Evolutionary conservation across 2,888 invertebrate species (phyloP).

Genomic region (Hofmannophila pseudospretella): DNA sequence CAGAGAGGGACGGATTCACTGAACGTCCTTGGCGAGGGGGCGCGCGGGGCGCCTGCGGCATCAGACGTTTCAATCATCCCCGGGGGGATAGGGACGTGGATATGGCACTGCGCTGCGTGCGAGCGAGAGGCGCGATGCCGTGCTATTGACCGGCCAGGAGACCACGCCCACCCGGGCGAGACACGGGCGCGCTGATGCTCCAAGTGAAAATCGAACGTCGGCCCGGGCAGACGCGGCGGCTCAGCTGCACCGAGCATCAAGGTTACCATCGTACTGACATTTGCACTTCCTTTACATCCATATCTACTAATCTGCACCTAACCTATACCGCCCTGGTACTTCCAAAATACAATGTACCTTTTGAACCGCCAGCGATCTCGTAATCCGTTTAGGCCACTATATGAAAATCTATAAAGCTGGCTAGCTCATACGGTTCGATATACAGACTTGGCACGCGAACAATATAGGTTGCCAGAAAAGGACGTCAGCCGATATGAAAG

Average conservation of each 20-base stretch:
- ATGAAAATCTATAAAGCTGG: slow-evolving; percentile 50
- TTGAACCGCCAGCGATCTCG: slow-evolving; percentile 2
- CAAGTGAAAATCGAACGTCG: slow-evolving; percentile 76
- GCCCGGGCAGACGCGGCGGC: slow-evolving; percentile 72
- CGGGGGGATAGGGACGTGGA: slow-evolving; percentile 53
- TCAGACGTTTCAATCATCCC: slow-evolving; percentile 78
- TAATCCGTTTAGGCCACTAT: slow-evolving; percentile 15
- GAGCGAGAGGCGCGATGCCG: slow-evolving; percentile 59
- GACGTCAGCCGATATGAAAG: slow-evolving; percentile 50
- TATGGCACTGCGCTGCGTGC: slow-evolving; percentile 26
- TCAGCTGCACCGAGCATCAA: slow-evolving; percentile 65
- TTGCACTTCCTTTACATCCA: slow-evolving; percentile 7
- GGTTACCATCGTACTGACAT: slow-evolving; percentile 39
- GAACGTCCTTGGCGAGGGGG: slow-evolving; percentile 76
- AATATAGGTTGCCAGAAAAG: slow-evolving; percentile 64
- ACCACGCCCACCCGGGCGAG: slow-evolving; percentile 76
- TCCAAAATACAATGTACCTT: neutral
- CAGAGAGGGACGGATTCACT: slow-evolving; percentile 78
- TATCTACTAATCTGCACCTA: neutral
- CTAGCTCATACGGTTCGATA: slow-evolving; percentile 57
- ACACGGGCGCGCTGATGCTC: slow-evolving; percentile 68
- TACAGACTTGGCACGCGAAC: slow-evolving; percentile 62
- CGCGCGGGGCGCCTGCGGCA: slow-evolving; percentile 76
- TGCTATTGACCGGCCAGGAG: slow-evolving; percentile 76
- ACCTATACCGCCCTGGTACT: neutral